Conservation (phyloP, 2,888 invertebrate species). For the Pilophorus perplexus region DNA sequence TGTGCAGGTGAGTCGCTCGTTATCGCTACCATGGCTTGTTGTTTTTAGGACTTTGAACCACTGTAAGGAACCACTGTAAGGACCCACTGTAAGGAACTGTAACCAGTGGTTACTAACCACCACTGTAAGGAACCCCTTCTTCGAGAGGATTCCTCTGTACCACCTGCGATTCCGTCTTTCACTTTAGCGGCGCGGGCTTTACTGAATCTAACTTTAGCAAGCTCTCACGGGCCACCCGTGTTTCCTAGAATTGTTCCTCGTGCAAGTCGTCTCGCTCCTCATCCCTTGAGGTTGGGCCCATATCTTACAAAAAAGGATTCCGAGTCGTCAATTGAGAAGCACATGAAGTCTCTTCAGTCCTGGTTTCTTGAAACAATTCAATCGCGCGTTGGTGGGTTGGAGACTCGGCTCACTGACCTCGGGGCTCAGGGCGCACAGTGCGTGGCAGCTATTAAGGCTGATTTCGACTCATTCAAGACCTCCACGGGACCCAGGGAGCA, state of each 20-base stretch:
- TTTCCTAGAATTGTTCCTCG: neutral
- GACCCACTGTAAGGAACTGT: no score
- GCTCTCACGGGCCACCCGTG: neutral
- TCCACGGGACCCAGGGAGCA: neutral
- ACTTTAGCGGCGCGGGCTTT: neutral
- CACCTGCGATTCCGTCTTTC: neutral
- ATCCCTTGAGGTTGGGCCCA: neutral
- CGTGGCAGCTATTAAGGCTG: neutral
- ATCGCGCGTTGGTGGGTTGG: neutral
- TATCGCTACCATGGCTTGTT: no score
- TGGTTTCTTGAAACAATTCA: constrained; percentile 2
- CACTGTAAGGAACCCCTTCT: neutral
- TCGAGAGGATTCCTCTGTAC: neutral
- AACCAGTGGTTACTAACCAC: no score
- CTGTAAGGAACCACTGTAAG: no score
- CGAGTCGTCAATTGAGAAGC: neutral
- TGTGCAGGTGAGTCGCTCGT: no score
- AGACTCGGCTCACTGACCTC: neutral
- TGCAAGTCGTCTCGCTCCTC: constrained; percentile 3
- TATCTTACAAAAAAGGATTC: neutral
- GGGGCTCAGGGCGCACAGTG: neutral
- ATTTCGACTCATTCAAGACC: neutral
- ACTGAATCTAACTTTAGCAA: constrained; percentile 6
- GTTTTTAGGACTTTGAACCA: no score
- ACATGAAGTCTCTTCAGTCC: constrained; percentile 1